These are phyloP conservation scores for Melinaea menophilus DNA, from an alignment of 2,888 invertebrate genomes.

Conservation along the genomic window DNA sequence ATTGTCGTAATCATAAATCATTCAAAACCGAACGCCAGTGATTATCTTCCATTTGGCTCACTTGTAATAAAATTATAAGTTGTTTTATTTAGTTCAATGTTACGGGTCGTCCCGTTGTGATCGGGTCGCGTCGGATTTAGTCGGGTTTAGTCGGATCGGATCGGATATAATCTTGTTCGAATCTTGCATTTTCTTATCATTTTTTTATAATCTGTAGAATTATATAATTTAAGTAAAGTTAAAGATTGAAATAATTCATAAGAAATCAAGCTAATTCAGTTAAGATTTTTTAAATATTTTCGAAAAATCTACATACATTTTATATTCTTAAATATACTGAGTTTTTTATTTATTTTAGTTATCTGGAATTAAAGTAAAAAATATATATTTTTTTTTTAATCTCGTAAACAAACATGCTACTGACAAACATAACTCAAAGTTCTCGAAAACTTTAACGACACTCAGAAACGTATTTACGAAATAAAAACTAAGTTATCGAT, in stretches of 20 bases:
- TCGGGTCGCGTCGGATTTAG: neutral
- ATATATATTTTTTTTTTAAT: no score
- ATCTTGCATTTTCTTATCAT: neutral
- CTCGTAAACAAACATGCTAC: neutral
- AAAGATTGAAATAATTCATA: no score
- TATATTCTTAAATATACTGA: no score
- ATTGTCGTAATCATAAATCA: constrained; percentile 66
- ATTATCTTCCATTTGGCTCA: constrained; percentile 31
- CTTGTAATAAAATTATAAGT: constrained; percentile 34
- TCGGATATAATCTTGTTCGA: neutral
- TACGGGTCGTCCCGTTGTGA: neutral
- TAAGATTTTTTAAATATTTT: no score
- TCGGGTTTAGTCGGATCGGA: neutral
- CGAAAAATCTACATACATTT: no score
- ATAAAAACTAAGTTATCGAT: constrained; percentile 23
- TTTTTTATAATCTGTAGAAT: neutral
- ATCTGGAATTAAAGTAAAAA: no score
- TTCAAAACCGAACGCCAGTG: constrained; percentile 36
- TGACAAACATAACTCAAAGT: constrained; percentile 13
- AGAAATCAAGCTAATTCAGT: no score
- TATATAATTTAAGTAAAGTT: no score
- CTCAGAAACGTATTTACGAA: constrained; percentile 4
- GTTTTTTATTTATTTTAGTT: no score
- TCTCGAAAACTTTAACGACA: neutral
- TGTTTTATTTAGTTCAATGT: constrained; percentile 8